Conservation (phyloP, 2,888 invertebrate genomes). For the Lucinisca nassula region DNA sequence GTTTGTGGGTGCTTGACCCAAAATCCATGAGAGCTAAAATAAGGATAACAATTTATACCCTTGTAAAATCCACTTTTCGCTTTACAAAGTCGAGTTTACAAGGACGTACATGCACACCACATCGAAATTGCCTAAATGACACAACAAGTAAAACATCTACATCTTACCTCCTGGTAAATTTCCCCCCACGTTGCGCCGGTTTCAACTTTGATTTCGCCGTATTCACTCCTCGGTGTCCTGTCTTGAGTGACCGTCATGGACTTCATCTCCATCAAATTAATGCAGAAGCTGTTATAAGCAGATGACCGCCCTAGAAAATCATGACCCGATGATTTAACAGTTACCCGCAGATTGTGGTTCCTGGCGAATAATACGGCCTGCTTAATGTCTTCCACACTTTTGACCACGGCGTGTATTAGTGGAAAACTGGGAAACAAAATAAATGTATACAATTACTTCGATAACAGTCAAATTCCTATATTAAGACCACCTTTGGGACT, state of each 20-base stretch:
- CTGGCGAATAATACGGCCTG: slow-evolving; percentile 68
- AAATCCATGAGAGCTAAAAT: too few relatives aligned
- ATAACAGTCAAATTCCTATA: too few relatives aligned
- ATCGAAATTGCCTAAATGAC: too few relatives aligned
- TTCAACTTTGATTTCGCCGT: slow-evolving; percentile 73
- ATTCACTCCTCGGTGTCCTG: slow-evolving; percentile 56
- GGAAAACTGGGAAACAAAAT: too few relatives aligned
- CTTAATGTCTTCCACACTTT: slow-evolving; percentile 67
- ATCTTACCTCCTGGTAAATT: slow-evolving; percentile 73
- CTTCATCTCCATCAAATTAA: slow-evolving; percentile 67
- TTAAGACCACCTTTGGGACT: too few relatives aligned
- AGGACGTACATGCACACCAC: too few relatives aligned
- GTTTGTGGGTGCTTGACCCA: too few relatives aligned
- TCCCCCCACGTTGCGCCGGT: slow-evolving; percentile 72
- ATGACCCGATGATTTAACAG: slow-evolving; percentile 71
- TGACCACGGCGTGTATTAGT: slow-evolving; percentile 45
- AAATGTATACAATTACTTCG: too few relatives aligned
- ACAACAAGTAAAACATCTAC: too few relatives aligned
- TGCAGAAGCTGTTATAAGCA: slow-evolving; percentile 58
- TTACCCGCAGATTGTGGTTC: slow-evolving; percentile 60
- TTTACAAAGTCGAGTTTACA: too few relatives aligned
- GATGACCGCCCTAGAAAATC: slow-evolving; percentile 76
- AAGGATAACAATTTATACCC: too few relatives aligned
- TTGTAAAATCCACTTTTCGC: too few relatives aligned
- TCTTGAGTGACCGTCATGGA: slow-evolving; percentile 49